A percentile compares a stretch with the other conserved stretches of the same genome.
These are phyloP conservation scores for Thymallus thymallus DNA, from an alignment of 2,113 vertebrate genomes.

Conservation along the genomic window DNA sequence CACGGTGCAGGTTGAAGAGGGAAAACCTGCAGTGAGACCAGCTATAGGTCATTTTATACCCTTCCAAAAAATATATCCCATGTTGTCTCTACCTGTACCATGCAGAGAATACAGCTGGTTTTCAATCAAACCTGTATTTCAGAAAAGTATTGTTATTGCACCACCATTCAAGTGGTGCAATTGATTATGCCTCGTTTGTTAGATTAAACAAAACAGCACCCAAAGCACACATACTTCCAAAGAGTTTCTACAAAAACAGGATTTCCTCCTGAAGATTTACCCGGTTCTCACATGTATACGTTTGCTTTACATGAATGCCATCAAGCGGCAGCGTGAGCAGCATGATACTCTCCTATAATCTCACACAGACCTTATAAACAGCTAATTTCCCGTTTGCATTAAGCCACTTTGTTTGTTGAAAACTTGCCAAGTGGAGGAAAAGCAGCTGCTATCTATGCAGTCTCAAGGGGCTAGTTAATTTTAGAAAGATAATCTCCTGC, in stretches of 20 bases:
- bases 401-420: slow-evolving; percentile 68
- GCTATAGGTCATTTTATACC: not conserved
- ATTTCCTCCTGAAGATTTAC: slow-evolving; percentile 14
- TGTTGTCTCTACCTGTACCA: too few species aligned
- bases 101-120: not conserved
- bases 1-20: not conserved
- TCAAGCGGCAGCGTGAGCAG: slow-evolving; percentile 6
- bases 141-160: too few species aligned
- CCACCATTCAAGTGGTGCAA: too few species aligned
- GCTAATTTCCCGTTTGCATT: slow-evolving; percentile 51
- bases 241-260: slow-evolving; percentile 24
- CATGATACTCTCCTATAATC: slow-evolving; percentile 37
- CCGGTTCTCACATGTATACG: slow-evolving; percentile 28
- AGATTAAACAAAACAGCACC: slow-evolving; percentile 12
- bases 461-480: slow-evolving; percentile 72
- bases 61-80: not conserved
- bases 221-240: slow-evolving; percentile 44
- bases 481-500: slow-evolving; percentile 76
- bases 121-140: too few species aligned
- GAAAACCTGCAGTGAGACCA: not conserved
- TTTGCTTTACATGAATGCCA: slow-evolving; percentile 30
- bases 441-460: slow-evolving; percentile 69
- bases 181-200: too few species aligned
- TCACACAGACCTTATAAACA: slow-evolving; percentile 22
- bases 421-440: slow-evolving; percentile 60